phyloP scores from a whole-genome alignment of 2,797 vertebrate species.

The Bucorvus abyssinicus region DNA sequence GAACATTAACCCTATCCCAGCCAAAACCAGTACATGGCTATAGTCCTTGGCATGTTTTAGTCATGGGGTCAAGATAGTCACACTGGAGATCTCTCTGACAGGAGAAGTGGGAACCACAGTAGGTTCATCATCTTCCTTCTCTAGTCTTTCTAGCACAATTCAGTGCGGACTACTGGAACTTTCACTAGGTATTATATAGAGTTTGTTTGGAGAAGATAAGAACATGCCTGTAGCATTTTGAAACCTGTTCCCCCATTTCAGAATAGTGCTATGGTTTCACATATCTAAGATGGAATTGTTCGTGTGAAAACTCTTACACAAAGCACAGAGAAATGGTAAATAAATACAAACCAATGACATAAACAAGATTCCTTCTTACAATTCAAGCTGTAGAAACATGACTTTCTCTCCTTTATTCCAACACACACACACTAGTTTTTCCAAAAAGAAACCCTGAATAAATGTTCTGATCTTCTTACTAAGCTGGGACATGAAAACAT shows the following conservation, averaged over 20 bases:
- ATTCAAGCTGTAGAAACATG: neutral
- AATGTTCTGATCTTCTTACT: neutral
- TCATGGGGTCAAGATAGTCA: no score
- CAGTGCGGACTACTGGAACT: neutral
- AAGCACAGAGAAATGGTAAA: neutral
- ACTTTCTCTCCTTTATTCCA: neutral
- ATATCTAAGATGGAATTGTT: neutral
- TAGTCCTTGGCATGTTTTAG: no score
- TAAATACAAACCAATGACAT: neutral
- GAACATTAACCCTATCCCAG: neutral
- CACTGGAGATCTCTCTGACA: no score
- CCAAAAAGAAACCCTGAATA: neutral
- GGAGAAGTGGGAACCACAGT: no score
- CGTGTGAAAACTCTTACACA: neutral
- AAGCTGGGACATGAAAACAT: neutral
- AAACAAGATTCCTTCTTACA: neutral
- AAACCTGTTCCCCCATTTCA: neutral
- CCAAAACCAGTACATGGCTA: no score
- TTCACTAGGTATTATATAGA: neutral
- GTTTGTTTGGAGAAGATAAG: neutral
- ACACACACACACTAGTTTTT: neutral
- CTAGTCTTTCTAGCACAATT: neutral
- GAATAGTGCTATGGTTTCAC: neutral
- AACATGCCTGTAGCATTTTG: no score
- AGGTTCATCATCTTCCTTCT: no score